phyloP scores from a whole-genome alignment of 1,140 invertebrate genomes.

The Caenorhabditis tropicalis region DNA sequence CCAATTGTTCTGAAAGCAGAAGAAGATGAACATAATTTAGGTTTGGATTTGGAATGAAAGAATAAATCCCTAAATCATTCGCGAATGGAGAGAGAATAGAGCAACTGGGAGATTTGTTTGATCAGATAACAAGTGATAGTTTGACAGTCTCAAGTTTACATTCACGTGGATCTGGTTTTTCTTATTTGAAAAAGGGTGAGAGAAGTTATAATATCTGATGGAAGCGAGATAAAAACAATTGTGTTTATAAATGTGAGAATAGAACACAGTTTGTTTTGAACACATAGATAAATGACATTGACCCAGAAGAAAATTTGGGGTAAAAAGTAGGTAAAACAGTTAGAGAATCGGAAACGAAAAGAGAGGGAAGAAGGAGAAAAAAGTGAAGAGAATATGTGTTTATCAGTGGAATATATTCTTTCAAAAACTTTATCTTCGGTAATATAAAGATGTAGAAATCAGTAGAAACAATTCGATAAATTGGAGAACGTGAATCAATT shows the following conservation, averaged over 20 bases:
- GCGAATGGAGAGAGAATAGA: no score
- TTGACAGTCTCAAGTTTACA: neutral
- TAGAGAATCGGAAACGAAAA: neutral
- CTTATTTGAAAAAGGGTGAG: no score
- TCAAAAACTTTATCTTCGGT: neutral
- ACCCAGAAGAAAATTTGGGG: slow-evolving; percentile 8
- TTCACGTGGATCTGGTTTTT: no score
- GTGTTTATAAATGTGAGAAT: no score
- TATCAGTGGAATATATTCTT: neutral
- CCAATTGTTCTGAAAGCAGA: neutral
- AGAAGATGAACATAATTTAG: neutral
- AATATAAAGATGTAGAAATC: neutral
- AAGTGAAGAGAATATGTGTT: neutral
- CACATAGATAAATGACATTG: slow-evolving; percentile 2
- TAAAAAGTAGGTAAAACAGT: neutral
- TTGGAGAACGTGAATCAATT: no score
- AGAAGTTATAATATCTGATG: no score
- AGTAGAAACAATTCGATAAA: no score
- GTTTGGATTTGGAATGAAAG: neutral
- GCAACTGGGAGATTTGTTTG: neutral
- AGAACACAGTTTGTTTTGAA: slow-evolving; percentile 1
- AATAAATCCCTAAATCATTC: neutral
- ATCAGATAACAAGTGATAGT: neutral
- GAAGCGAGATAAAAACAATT: no score
- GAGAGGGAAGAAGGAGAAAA: neutral